Conservation (phyloP, 2,888 invertebrate genomes). For the Exephanes ischioxanthus region DNA sequence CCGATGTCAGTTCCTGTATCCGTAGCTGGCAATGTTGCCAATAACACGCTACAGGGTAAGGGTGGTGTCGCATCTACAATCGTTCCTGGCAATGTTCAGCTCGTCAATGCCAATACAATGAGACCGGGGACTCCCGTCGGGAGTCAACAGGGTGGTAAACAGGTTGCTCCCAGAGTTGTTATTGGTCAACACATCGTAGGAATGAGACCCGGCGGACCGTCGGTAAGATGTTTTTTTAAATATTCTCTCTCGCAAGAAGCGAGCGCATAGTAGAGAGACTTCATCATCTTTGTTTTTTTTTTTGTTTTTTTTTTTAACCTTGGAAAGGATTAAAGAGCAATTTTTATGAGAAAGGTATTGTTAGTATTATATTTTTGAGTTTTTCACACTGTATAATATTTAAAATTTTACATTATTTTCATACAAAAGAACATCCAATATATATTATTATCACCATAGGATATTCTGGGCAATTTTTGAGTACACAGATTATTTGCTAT, state of each 20-base stretch:
- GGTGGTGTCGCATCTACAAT: conserved; percentile 86
- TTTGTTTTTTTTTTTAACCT: neutral
- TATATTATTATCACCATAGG: no score
- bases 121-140: conserved; percentile 90
- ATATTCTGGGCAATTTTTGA: no score
- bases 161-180: conserved; percentile 92
- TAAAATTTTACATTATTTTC: no score
- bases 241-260: neutral
- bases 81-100: conserved; percentile 92
- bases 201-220: conserved; percentile 92
- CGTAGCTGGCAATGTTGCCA: conserved; percentile 73
- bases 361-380: no score
- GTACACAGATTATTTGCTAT: no score
- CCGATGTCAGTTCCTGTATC: conserved; percentile 84
- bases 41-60: conserved; percentile 79
- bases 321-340: no score
- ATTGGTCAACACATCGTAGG: conserved; percentile 94
- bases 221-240: conserved; percentile 86
- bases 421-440: no score
- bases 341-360: no score
- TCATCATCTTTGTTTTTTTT: neutral
- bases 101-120: conserved; percentile 90
- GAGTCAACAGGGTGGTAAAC: conserved; percentile 88
- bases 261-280: neutral
- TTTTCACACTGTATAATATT: no score